A percentile compares a stretch with the other conserved stretches of the same genome.
phyloP scores from a whole-genome alignment of 2,888 invertebrate genomes.

The Macrophya annulata region DNA sequence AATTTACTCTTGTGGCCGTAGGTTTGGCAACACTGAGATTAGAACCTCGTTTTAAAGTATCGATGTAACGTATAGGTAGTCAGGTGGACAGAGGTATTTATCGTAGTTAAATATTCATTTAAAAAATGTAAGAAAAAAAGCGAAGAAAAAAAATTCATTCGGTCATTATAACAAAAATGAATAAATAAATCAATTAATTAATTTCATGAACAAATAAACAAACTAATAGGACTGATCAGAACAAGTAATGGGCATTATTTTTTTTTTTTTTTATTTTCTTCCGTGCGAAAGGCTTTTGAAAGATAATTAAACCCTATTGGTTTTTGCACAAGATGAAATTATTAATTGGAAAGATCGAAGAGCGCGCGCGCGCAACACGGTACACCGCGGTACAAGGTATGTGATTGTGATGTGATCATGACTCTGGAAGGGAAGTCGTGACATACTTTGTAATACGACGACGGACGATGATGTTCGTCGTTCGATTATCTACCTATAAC shows the following conservation, averaged over 20 bases:
- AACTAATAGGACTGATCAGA: background rate
- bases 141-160: background rate
- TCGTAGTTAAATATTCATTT: background rate
- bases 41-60: background rate
- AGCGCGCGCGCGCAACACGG: constrained; percentile 4
- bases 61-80: background rate
- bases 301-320: background rate
- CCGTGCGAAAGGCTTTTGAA: background rate
- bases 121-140: background rate
- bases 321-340: constrained; percentile 8
- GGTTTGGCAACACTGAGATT: background rate
- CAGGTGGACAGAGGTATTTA: background rate
- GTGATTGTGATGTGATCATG: too few species aligned
- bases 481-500: constrained; percentile 1
- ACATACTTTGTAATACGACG: constrained; percentile 24
- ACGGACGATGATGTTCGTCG: background rate
- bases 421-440: constrained; percentile 11
- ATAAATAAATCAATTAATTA: background rate
- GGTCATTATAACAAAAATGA: background rate
- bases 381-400: background rate
- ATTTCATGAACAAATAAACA: background rate
- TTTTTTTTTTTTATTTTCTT: background rate
- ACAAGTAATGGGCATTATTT: too few species aligned
- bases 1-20: background rate
- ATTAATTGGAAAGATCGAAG: background rate